Base-by-base conservation (phyloP, 2,797 vertebrate genomes). In the Enteromius argenteus region DNA sequence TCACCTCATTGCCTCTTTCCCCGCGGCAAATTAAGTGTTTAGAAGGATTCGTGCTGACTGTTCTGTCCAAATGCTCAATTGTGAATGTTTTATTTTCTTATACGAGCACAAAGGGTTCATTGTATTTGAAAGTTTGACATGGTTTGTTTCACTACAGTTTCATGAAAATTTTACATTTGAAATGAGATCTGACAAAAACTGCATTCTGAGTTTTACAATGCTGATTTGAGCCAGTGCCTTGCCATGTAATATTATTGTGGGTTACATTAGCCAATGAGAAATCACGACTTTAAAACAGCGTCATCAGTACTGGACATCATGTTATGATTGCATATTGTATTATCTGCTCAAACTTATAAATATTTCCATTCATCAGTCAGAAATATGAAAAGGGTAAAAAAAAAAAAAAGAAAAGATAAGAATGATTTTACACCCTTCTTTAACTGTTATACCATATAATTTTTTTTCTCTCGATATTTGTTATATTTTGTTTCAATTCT, bases 181-280 rank as follows among this genome's bases (percentile, higher is more conserved):
- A 69, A 30, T 64, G 35, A 80, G 2, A 35, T 32, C 72, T 62
- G 37, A 80, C 5, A 4, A 84, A 81, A 66, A 80, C 17, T 35
- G 35, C 58, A 69, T 83, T 39, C 81, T 81, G 81, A 85, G 56
- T 81, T 85, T 56, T 71, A 42, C 81, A 79, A 75, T 71, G 86
- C 71, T 87, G 87, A 85, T 88, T 88, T 85, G 80, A 89, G 87
- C 84, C 85, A 88, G 90, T 89, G 90, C 90, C 90, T 91, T 90
- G 88, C 87, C 79, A 73, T 83, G 84, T 88, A 68, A 78, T 84
- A 72, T 76, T 89, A 84, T 83, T 76, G 78, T 84, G 68, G 77
- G 27, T 78, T 84, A 58, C 68, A 67, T 67, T 32, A 79, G 71
- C 68, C 62, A 68, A 73, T 72, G 37, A 74, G 60, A 66, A 46